These are phyloP conservation scores for Paratilapia polleni DNA, from an alignment of 2,113 vertebrate genomes.

Conservation along the genomic window DNA sequence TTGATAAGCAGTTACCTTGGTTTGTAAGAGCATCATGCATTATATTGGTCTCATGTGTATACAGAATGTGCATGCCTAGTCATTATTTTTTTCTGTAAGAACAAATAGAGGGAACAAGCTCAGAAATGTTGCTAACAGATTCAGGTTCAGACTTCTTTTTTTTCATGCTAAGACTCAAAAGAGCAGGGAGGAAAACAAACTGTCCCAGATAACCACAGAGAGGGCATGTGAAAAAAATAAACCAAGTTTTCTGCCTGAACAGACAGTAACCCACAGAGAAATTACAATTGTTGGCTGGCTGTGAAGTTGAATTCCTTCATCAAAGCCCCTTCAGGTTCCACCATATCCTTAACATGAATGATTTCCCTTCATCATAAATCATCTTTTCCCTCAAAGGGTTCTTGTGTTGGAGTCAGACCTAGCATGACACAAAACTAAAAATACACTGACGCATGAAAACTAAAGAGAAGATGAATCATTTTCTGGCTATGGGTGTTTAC, in stretches of 20 bases:
- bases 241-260: neutral
- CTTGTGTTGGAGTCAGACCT: conserved; percentile 10
- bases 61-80: neutral
- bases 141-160: neutral
- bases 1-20: neutral
- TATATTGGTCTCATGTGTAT: neutral
- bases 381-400: neutral
- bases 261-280: conserved; percentile 1
- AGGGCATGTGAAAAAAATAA: neutral
- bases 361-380: conserved; percentile 19
- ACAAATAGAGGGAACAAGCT: neutral
- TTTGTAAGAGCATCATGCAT: neutral
- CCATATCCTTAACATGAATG: conserved; percentile 9
- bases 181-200: neutral
- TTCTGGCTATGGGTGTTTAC: conserved; percentile 25
- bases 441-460: conserved; percentile 32
- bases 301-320: conserved; percentile 5
- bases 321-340: neutral
- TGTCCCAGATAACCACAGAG: neutral
- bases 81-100: neutral
- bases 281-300: conserved; percentile 1
- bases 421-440: conserved; percentile 31
- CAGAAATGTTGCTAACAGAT: neutral
- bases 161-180: neutral
- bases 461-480: conserved; percentile 31